Base-by-base conservation (phyloP, 2,113 vertebrate species). In the Parus major region DNA sequence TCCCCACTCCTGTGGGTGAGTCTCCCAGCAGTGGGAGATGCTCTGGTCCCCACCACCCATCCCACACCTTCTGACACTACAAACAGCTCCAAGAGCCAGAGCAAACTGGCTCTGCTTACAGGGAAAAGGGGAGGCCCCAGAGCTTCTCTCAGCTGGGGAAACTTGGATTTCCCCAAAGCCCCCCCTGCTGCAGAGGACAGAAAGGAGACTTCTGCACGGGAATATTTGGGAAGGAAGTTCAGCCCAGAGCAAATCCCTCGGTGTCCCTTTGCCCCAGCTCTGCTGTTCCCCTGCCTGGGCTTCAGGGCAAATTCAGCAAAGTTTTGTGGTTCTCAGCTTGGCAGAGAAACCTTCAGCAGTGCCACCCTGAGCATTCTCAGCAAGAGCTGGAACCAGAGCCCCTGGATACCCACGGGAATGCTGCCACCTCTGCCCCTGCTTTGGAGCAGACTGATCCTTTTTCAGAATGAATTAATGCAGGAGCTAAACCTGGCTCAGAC, bases 131-230 rank as follows among this genome's bases (percentile, higher is more conserved):
- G 15, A 50, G 33, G 15, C 31, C 28, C 41, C 39, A 11, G 36
- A 71, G 52, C 17, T 28, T 27, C 27, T 20, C 36, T 31, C 18
- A 39, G 50, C 12, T 35, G 13, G 8, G 28, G 29, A n/a, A 53
- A 42, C 1, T 3, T 19, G 44, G 44, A 29, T 46, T 71, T 68
- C 21, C 50, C 46, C 27, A 56, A 46, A 59, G n/a, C 15, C 41
- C 15, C 11, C 1, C 10, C 27, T 60, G 24, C 50, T 76, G n/a
- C 72, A 36, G 39, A 46, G 61, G 25, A 5, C 55, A 47, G 29
- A 44, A 27, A 24, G 42, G 49, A n/a, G n/a, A 35, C 15, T 21
- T 61, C 55, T 39, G 19, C 12, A 79, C 0, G 0, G 31, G 41
- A 15, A 9, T 56, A n/a, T 70, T 57, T n/a, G 25, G 31, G 39